phyloP scores from a whole-genome alignment of 2,888 invertebrate species.

The Macrosoma leucophasiata region DNA sequence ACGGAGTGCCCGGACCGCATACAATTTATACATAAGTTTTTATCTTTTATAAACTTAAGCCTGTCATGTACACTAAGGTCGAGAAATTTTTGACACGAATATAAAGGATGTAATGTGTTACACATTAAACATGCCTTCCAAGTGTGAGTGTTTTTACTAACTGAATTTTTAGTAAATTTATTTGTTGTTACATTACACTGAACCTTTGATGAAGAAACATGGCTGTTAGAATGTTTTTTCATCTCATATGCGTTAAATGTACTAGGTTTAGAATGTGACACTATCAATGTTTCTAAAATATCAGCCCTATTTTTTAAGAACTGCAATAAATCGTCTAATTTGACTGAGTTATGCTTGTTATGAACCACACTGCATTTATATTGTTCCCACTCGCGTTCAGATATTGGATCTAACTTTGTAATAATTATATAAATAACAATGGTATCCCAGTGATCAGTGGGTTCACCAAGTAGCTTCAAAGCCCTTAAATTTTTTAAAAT shows the following conservation, averaged over 20 bases:
- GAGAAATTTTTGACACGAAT: conserved; percentile 19
- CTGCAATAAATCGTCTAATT: conserved; percentile 15
- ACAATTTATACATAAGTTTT: conserved; percentile 18
- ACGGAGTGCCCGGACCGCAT: conserved; percentile 14
- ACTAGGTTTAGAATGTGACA: conserved; percentile 2
- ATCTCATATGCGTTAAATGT: conserved; percentile 3
- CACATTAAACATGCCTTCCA: conserved; percentile 21
- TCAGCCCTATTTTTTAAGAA: conserved; percentile 22
- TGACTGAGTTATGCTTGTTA: not conserved
- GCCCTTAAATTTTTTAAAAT: conserved; percentile 20
- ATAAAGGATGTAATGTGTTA: conserved; percentile 13
- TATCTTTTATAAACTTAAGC: conserved; percentile 10
- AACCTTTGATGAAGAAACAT: conserved; percentile 4
- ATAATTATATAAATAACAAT: conserved; percentile 25
- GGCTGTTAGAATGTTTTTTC: too few species aligned
- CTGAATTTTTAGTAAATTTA: conserved; percentile 2
- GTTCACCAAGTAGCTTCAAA: conserved; percentile 20
- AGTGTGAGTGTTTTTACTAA: too few species aligned
- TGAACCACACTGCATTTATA: conserved; percentile 9
- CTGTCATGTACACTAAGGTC: conserved; percentile 7
- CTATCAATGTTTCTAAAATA: conserved; percentile 18
- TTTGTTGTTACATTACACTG: conserved; percentile 5
- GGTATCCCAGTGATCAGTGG: conserved; percentile 25
- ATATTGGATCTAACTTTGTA: conserved; percentile 25
- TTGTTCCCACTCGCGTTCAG: conserved; percentile 27